Conservation (phyloP, 1,140 invertebrate genomes). For the Thaumetopoea pityocampa region DNA sequence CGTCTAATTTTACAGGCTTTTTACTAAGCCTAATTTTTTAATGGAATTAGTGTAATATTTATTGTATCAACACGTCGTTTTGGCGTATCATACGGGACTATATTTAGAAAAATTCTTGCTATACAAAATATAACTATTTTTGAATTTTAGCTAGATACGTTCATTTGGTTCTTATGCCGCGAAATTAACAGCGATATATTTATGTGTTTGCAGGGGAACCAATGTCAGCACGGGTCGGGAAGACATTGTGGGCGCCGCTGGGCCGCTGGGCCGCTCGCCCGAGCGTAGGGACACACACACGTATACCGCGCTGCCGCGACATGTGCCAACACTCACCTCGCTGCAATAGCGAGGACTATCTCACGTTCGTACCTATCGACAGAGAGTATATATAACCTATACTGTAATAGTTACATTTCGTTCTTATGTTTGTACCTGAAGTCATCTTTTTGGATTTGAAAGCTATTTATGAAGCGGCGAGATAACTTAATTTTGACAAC, state of each 20-base stretch:
- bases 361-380: conserved; percentile 16
- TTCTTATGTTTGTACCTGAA: conserved; percentile 35
- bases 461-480: conserved; percentile 22
- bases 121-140: too few species aligned
- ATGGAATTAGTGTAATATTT: too few species aligned
- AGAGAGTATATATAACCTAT: conserved; percentile 12
- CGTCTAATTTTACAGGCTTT: too few species aligned
- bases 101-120: too few species aligned
- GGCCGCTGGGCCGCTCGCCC: conserved; percentile 14
- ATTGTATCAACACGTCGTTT: too few species aligned
- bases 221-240: conserved; percentile 64
- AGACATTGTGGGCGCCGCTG: conserved; percentile 40
- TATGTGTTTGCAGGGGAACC: conserved; percentile 48
- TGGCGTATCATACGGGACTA: too few species aligned
- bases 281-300: conserved; percentile 20
- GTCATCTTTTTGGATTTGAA: conserved; percentile 8
- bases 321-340: conserved; percentile 23
- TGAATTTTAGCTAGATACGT: too few species aligned
- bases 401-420: conserved; percentile 17
- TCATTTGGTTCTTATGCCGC: neutral
- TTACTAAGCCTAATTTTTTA: too few species aligned
- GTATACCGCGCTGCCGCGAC: conserved; percentile 13
- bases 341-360: conserved; percentile 18
- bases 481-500: conserved; percentile 23
- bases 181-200: neutral